These are phyloP conservation scores for Rugalucina vietnamica DNA, from an alignment of 2,888 invertebrate genomes.

Conservation along the genomic window DNA sequence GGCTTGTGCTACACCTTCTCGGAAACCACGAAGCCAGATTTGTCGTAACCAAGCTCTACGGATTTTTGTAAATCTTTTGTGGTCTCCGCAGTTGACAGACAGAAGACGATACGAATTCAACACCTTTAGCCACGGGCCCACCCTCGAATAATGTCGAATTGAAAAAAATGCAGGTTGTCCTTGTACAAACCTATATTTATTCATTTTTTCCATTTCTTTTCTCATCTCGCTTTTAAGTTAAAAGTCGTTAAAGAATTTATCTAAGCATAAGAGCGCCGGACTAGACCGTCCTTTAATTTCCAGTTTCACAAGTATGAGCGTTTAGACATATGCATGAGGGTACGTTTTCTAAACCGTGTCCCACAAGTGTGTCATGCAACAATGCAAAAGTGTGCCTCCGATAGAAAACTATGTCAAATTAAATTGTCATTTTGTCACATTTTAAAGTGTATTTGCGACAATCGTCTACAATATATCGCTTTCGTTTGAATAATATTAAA, in stretches of 20 bases:
- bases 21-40: no score
- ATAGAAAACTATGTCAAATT: background rate
- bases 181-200: no score
- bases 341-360: no score
- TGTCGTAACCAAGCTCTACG: no score
- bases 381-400: background rate
- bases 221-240: no score
- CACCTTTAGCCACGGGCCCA: constrained; percentile 9
- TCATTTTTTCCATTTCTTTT: no score
- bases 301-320: no score
- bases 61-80: constrained; percentile 14
- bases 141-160: constrained; percentile 5
- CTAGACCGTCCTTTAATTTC: no score
- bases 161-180: background rate
- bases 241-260: no score
- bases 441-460: background rate
- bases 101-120: background rate
- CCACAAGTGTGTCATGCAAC: background rate
- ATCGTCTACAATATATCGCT: background rate
- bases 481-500: background rate
- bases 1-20: no score
- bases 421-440: background rate
- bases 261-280: no score
- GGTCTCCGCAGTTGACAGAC: background rate
- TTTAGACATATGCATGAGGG: no score